Percentiles rank a stretch among this genome's conserved stretches.
These are phyloP conservation scores for Graptemys geographica DNA, from an alignment of 2,797 vertebrate species.

Conservation along the genomic window DNA sequence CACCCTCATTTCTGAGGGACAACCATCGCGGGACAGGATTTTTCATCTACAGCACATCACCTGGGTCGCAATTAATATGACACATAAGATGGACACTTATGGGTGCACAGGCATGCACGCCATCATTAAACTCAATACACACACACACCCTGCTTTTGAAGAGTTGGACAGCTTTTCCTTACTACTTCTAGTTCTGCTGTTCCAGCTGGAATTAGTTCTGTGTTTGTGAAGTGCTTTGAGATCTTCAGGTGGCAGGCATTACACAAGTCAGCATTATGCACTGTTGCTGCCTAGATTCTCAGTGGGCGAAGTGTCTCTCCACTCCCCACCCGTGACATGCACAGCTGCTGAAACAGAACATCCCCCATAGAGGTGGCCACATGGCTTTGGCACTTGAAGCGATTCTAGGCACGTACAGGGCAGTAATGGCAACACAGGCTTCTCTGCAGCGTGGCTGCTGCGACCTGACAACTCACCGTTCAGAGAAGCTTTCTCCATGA, in stretches of 20 bases:
- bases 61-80: not conserved
- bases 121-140: rapidly evolving
- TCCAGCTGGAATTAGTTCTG: not conserved
- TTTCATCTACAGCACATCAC: not conserved
- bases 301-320: not conserved
- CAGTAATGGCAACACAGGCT: not conserved
- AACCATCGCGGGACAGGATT: not conserved
- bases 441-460: not conserved
- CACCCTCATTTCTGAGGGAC: not conserved
- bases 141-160: not conserved
- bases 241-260: not conserved
- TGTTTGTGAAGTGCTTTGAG: rapidly evolving
- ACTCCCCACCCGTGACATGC: not conserved
- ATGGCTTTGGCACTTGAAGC: not conserved
- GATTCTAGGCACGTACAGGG: not conserved
- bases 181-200: not conserved
- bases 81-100: not conserved
- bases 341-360: not conserved
- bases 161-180: not conserved
- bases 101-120: not conserved
- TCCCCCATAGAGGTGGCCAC: not conserved
- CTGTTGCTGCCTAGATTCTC: not conserved
- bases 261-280: not conserved
- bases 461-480: not conserved
- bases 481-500: not conserved